phyloP scores from a whole-genome alignment of 1,140 invertebrate species.

The Nilaparvata lugens region DNA sequence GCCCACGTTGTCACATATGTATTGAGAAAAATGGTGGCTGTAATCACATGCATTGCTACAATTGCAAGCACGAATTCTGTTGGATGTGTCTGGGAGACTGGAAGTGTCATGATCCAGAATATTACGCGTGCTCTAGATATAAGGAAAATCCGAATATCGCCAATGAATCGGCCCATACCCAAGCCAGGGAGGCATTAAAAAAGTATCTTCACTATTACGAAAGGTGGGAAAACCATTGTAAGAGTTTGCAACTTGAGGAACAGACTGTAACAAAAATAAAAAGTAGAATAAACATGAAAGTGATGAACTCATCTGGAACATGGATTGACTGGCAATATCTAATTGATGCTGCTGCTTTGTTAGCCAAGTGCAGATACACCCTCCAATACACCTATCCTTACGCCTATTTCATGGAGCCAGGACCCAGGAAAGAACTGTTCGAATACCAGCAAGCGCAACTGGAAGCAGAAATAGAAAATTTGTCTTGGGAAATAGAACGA shows the following conservation, averaged over 20 bases:
- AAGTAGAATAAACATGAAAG: conserved; percentile 88
- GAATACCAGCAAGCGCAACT: conserved; percentile 79
- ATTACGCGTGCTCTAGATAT: conserved; percentile 98
- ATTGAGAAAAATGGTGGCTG: conserved; percentile 99
- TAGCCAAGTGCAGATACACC: conserved; percentile 96
- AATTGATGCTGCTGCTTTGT: conserved; percentile 78
- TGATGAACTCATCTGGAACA: conserved; percentile 87
- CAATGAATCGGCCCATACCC: conserved; percentile 91
- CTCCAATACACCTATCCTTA: conserved; percentile 99
- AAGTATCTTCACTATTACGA: conserved; percentile 99
- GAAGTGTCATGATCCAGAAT: conserved; percentile 96
- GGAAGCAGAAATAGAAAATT: conserved; percentile 98
- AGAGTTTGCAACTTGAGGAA: conserved; percentile 92
- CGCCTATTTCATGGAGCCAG: conserved; percentile 95
- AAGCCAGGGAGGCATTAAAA: conserved; percentile 94
- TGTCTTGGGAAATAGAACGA: conserved; percentile 99
- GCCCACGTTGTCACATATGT: conserved; percentile 97
- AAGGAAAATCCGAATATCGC: conserved; percentile 98
- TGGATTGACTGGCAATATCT: conserved; percentile 99
- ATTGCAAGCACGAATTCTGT: conserved; percentile 97
- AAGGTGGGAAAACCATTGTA: conserved; percentile 99
- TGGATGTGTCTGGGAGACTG: conserved; percentile 99
- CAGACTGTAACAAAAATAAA: conserved; percentile 85
- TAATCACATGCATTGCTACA: conserved; percentile 99
- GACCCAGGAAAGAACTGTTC: conserved; percentile 88